Evolutionary conservation across 2,113 vertebrate genomes (phyloP), one percentile per base, ranked within the genome.

Genomic region (Dasypus novemcinctus): DNA sequence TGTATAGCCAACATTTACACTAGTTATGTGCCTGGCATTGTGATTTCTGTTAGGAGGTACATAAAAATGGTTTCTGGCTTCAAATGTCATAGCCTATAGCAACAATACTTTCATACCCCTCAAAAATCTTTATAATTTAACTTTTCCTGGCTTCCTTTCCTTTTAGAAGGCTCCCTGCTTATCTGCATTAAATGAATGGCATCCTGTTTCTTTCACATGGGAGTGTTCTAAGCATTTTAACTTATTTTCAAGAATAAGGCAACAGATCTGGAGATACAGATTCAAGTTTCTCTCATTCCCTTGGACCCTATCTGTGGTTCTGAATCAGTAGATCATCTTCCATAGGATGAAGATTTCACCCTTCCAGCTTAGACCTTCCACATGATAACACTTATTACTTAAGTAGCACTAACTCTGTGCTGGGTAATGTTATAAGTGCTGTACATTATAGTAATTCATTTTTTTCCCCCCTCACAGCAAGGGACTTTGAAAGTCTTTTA

Each of bases 401-500:
- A 68, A 46, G 57, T 66, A 80, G 20, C 41, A 92, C 29, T 71
- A 14, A 29, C 33, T 86, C 17, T 46, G 29, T 94, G 46, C 54
- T 63, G 87, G 43, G 43, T 81, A 57, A 33, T 64, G 29, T 74
- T 92, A 27, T 14, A 29, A 72, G 38, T 83, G n/a, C 38, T 84
- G 79, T 31, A 54, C 27, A 13, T 85, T 85, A 18, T 49, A 25
- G 64, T 90, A n/a, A 75, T 66, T 93, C 15, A 80, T 69, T 94
- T 87, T 72, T 31, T 61, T 46, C 12, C 12, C 49, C 52, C 36
- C 31, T 93, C 57, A 90, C 59, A 96, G 41, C 38, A 84, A 71
- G 59, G 43, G 75, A 72, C 18, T 94, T 93, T 75, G 57, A 69
- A 94, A 91, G 75, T 13, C 20, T 52, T 71, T 74, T 81, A 89